Evolutionary conservation across 2,797 vertebrate species (phyloP).

Genomic region (Vipera latastei): DNA sequence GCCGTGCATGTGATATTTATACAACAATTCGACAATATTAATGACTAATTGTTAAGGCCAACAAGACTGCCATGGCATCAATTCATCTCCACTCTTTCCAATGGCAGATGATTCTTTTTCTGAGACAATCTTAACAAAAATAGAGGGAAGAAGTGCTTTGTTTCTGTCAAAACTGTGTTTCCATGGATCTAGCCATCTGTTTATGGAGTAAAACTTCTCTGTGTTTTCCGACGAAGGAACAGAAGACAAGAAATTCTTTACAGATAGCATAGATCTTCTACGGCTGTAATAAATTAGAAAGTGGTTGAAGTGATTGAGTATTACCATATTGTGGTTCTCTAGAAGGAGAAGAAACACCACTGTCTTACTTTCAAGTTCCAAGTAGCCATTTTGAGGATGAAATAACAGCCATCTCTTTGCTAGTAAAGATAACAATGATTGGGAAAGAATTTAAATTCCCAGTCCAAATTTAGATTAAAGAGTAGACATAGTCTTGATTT

Average conservation of each 20-base stretch:
- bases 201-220: not conserved
- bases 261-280: not conserved
- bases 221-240: not conserved
- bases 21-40: not conserved
- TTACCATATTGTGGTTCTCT: not conserved
- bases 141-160: not conserved
- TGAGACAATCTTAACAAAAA: not conserved
- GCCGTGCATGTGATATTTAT: not conserved
- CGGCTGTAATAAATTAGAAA: not conserved
- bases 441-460: not conserved
- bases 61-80: not conserved
- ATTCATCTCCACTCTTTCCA: not conserved
- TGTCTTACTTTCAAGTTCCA: not conserved
- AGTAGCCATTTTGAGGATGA: not conserved
- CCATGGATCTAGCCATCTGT: not conserved
- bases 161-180: not conserved
- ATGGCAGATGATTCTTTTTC: not conserved
- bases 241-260: not conserved
- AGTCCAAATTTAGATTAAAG: not conserved
- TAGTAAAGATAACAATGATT: not conserved
- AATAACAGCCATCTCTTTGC: not conserved
- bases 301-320: not conserved
- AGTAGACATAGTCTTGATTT: not conserved
- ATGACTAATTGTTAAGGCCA: not conserved
- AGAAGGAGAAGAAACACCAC: not conserved